Base-by-base conservation (phyloP, 2,888 invertebrate species). In the Agrilus biguttatus region DNA sequence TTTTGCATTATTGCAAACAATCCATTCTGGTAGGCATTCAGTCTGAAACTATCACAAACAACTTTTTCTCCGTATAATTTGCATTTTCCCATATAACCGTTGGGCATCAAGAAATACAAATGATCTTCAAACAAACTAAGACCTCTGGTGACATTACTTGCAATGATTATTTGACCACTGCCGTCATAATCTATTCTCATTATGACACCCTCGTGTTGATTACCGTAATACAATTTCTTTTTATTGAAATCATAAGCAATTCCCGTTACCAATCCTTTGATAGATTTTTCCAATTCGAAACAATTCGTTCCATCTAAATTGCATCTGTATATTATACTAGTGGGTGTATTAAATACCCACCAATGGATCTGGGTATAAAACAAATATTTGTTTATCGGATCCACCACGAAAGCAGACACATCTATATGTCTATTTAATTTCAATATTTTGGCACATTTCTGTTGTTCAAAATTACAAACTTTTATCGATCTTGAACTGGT, bases 91-190 rank as follows among this genome's bases (percentile, higher is more conserved):
- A 83, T 65, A 17, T 71, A 69, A 37, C 72, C 73, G 1, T 71
- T 71, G 1, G 69, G 66, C 5, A 69, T 71, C 0, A 78, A 62
- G 71, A 83, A 87, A 62, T 83, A 91, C 1, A 90, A 66, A 49
- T 79, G 70, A 60, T 85, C 82, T 58, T 87, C 87, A 59, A 80
- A 83, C 36, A 88, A 68, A 5, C 74, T 75, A 17, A 90, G 60
- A 0, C 78, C 77, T 33, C 70, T 69, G 17, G 67, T 62, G 3
- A 72, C 56, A 43, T 73, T 70, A 41, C 66, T 59, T 0, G 75
- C 59, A 1, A 71, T 61, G 0, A 65, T 60, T 19, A 61, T 49
- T 59, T 65, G 68, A 56, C 60, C 52, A 3, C 55, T 55, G 32
- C 72, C 73, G 35, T 70, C 63, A 44, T 77, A 77, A 49, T 60